Evolutionary conservation across 2,888 invertebrate genomes (phyloP).

Genomic region (Neoscelio sp.): DNA sequence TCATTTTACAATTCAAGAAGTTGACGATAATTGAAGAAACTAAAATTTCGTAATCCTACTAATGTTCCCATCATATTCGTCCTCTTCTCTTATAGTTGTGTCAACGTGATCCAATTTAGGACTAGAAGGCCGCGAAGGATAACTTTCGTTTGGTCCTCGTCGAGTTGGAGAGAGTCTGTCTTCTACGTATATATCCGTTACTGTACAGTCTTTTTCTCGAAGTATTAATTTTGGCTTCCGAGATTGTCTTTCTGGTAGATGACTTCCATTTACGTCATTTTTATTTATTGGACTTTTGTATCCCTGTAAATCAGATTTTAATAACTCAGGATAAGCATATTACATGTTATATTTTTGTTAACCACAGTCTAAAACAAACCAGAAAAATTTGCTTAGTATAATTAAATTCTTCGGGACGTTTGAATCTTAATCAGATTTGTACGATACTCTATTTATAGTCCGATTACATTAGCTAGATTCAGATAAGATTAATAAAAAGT

Average conservation of each 20-base stretch:
- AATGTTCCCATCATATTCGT: slow-evolving; percentile 51
- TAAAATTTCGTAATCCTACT: slow-evolving; percentile 60
- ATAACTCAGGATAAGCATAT: no score
- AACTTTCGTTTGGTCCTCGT: slow-evolving; percentile 76
- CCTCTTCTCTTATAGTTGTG: slow-evolving; percentile 77
- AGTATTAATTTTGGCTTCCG: slow-evolving; percentile 52
- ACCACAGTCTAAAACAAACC: no score
- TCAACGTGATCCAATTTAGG: slow-evolving; percentile 76
- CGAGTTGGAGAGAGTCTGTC: slow-evolving; percentile 71
- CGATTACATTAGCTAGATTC: no score
- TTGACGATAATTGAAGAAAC: not conserved
- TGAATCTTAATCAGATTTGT: no score
- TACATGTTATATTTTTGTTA: no score
- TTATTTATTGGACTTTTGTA: slow-evolving; percentile 68
- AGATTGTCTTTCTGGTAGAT: slow-evolving; percentile 33
- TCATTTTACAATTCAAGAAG: no score
- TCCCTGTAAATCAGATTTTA: no score
- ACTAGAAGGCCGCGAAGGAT: slow-evolving; percentile 76
- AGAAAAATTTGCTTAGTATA: no score
- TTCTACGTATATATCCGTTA: slow-evolving; percentile 78
- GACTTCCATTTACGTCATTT: slow-evolving; percentile 47
- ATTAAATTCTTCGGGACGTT: no score
- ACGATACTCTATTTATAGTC: no score
- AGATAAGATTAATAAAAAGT: no score
- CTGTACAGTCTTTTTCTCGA: slow-evolving; percentile 72